Evolutionary conservation across 2,888 invertebrate species (phyloP).

Genomic region (Villa cingulata): DNA sequence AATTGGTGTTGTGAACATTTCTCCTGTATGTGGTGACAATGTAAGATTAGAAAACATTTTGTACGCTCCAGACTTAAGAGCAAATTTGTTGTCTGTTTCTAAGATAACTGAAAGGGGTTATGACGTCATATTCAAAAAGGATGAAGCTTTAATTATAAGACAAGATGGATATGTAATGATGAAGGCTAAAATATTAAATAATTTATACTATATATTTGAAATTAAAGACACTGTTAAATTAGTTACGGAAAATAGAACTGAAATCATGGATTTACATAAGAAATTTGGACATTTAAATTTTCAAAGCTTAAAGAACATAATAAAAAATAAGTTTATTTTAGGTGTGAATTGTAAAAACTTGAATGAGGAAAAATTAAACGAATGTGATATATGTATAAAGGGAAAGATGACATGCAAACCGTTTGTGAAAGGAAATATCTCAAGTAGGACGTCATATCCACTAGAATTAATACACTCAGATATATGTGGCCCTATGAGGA

Average conservation of each 20-base stretch:
- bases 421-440: constrained; percentile 18
- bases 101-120: constrained; percentile 4
- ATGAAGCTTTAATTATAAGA: constrained; percentile 2
- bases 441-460: constrained; percentile 1
- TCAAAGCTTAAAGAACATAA: neutral
- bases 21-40: no score
- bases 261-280: constrained; percentile 1
- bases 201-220: constrained; percentile 4
- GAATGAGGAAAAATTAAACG: no score
- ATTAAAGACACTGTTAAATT: no score
- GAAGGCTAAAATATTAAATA: neutral
- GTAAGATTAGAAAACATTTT: constrained; percentile 2
- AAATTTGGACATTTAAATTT: constrained; percentile 1
- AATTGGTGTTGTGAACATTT: no score
- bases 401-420: constrained; percentile 17
- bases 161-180: neutral
- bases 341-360: no score
- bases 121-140: neutral
- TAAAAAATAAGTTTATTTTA: no score
- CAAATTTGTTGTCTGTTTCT: constrained; percentile 12
- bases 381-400: constrained; percentile 13
- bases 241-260: neutral
- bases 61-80: constrained; percentile 12
- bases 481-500: constrained; percentile 24
- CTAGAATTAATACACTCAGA: constrained; percentile 21